Conservation (phyloP, 2,888 invertebrate genomes). For the Lasioglossum vierecki region DNA sequence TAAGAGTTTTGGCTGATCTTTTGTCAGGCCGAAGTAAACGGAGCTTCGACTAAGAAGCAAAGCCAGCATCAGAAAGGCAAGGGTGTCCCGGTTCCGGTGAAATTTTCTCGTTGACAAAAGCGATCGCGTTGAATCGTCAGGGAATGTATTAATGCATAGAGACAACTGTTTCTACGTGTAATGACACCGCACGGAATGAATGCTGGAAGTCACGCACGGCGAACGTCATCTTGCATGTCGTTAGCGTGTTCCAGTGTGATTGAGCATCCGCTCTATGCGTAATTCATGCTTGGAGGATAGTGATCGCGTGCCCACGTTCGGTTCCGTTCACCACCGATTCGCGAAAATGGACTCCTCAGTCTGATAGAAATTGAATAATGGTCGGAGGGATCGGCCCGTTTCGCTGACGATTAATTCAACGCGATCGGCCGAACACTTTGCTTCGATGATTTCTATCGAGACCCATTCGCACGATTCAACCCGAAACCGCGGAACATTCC, state of each 20-base stretch:
- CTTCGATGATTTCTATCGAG: conserved; percentile 21
- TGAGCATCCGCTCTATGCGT: conserved; percentile 70
- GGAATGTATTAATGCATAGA: conserved; percentile 59
- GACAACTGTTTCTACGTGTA: conserved; percentile 56
- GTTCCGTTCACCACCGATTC: conserved; percentile 56
- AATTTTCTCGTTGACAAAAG: conserved; percentile 3
- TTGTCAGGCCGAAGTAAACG: too few species aligned
- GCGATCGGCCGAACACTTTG: conserved; percentile 37
- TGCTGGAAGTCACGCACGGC: conserved; percentile 70
- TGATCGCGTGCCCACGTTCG: conserved; percentile 71
- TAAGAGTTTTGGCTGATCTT: too few species aligned
- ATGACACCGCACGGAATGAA: conserved; percentile 58
- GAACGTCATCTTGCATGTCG: conserved; percentile 73
- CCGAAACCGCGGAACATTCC: background rate
- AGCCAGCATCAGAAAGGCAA: background rate
- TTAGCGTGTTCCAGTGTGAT: conserved; percentile 75
- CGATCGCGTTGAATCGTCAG: conserved; percentile 37
- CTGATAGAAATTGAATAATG: conserved; percentile 60
- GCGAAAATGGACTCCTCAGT: conserved; percentile 50
- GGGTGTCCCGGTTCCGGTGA: background rate
- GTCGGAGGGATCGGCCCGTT: conserved; percentile 44
- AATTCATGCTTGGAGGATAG: conserved; percentile 73
- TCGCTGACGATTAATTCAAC: conserved; percentile 43
- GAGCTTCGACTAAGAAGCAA: background rate
- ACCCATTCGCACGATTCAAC: background rate